phyloP scores from a whole-genome alignment of 2,797 vertebrate genomes.

The Xerus rutilus region DNA sequence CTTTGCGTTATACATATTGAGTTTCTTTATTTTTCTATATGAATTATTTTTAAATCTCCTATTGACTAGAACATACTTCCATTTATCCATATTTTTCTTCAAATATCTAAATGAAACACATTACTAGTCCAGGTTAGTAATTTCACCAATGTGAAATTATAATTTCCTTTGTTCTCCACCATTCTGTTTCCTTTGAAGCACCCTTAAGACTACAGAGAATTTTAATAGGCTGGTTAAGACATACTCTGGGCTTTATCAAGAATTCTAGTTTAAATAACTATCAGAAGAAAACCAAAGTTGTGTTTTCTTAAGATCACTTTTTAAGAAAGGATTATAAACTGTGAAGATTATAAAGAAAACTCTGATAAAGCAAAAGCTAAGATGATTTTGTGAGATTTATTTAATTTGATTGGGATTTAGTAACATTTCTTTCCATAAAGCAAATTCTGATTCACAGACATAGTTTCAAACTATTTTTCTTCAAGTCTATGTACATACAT shows the following conservation, averaged over 20 bases:
- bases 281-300: slow-evolving; percentile 16
- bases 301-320: slow-evolving; percentile 51
- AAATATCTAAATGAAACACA: neutral
- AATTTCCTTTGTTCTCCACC: neutral
- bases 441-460: slow-evolving; percentile 10
- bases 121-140: neutral
- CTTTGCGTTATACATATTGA: slow-evolving; percentile 9
- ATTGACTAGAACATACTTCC: neutral
- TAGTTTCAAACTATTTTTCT: slow-evolving; percentile 61
- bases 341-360: neutral
- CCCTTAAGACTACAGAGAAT: neutral
- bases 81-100: neutral
- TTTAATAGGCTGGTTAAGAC: neutral
- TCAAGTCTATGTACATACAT: slow-evolving; percentile 19
- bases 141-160: neutral
- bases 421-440: slow-evolving; percentile 44
- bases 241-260: slow-evolving; percentile 3
- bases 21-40: slow-evolving; percentile 8
- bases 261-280: slow-evolving; percentile 44
- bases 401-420: slow-evolving; percentile 56
- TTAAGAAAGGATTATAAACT: neutral
- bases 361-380: slow-evolving; percentile 44
- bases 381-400: neutral
- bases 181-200: slow-evolving; percentile 19
- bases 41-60: neutral